Evolutionary conservation across 1,140 invertebrate genomes (phyloP).

Genomic region (Camponotus floridanus): DNA sequence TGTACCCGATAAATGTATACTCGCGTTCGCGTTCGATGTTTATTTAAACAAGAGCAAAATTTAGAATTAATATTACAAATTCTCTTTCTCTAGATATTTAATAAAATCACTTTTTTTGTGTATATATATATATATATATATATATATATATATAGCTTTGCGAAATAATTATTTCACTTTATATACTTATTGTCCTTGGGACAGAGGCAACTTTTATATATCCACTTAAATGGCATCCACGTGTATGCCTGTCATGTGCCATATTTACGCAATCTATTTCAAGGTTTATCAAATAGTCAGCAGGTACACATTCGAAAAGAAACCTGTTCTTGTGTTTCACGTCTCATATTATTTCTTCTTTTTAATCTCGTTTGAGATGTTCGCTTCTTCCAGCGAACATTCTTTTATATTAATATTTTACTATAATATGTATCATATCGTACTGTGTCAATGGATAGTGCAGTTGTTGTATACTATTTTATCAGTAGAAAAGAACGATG

Average conservation of each 20-base stretch:
- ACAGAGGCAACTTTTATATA: background rate
- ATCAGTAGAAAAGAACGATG: slow-evolving; percentile 19
- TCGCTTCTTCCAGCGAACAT: slow-evolving; percentile 2
- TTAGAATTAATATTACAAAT: background rate
- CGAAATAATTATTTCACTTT: background rate
- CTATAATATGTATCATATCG: background rate
- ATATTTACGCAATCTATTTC: slow-evolving; percentile 37
- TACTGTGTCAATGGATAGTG: background rate
- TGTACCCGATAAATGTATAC: background rate
- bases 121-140: background rate
- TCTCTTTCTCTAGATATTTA: background rate
- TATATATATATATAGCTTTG: background rate
- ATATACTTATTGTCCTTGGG: background rate
- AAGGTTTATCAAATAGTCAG: slow-evolving; percentile 56
- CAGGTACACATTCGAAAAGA: slow-evolving; percentile 9
- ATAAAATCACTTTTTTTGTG: background rate
- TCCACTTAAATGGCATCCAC: background rate
- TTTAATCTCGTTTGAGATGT: slow-evolving; percentile 30
- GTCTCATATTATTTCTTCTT: background rate
- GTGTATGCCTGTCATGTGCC: background rate
- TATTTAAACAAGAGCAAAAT: background rate
- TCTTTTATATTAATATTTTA: slow-evolving; percentile 59
- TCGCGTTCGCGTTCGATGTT: slow-evolving; percentile 3
- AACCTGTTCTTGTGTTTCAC: background rate
- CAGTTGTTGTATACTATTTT: slow-evolving; percentile 4